Evolutionary conservation across 2,797 vertebrate genomes (phyloP).

Genomic region (Tolypeutes matacus): DNA sequence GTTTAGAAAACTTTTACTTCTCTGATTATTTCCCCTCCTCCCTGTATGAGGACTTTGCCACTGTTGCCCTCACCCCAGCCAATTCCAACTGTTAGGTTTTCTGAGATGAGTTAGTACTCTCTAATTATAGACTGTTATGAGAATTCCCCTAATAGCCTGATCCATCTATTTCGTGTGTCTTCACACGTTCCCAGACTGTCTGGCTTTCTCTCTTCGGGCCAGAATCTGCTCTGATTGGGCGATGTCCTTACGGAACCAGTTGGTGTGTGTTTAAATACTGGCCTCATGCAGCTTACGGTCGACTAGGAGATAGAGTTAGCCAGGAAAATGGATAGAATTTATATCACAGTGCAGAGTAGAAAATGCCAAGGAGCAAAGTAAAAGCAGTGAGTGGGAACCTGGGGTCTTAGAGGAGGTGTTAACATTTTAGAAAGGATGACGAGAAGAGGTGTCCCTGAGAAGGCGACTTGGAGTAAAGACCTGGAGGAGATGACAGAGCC

Average conservation of each 20-base stretch:
- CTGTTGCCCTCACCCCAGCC: not conserved
- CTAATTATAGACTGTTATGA: not conserved
- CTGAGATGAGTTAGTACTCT: not conserved
- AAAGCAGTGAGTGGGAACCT: not conserved
- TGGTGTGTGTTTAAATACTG: not conserved
- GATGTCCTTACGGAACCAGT: not conserved
- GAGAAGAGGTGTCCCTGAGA: not conserved
- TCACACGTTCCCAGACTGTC: not conserved
- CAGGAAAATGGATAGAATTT: not conserved
- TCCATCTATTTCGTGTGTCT: not conserved
- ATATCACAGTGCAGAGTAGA: not conserved
- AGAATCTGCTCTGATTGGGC: not conserved
- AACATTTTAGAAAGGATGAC: not conserved
- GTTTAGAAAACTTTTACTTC: not conserved
- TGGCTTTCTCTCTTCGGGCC: not conserved
- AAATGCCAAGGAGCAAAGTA: not conserved
- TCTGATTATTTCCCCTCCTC: not conserved
- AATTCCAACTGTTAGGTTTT: not conserved
- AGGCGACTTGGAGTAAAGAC: not conserved
- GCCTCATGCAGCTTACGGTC: not conserved
- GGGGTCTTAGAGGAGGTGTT: not conserved
- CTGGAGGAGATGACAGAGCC: not conserved
- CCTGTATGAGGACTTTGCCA: not conserved
- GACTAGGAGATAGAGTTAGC: not conserved
- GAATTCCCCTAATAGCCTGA: not conserved